Base-by-base conservation (phyloP, 2,113 vertebrate genomes). In the Oryzias melastigma region DNA sequence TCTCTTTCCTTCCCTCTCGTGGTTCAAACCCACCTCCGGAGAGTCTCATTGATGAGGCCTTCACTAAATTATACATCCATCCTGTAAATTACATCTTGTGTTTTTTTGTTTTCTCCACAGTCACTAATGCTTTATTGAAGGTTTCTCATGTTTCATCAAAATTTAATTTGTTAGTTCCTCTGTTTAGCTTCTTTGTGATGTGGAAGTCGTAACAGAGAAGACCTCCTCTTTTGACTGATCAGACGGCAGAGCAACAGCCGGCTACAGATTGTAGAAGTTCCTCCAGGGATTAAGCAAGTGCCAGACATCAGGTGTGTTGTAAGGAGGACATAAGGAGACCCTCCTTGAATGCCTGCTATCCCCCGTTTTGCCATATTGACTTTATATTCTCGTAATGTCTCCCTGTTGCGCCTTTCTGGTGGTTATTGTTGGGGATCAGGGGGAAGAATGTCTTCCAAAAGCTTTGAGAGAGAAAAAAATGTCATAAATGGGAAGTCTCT, bases 11-110 rank as follows among this genome's bases (percentile, higher is more conserved):
- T 14, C 65, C 24, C 22, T 22, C 22, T 27, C 22, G 1, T 20
- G 47, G 41, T 22, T 35, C 29, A 35, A 35, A 35, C 35, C 67
- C 53, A 22, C 35, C 57, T 43, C 55, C 68, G 52, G 52, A 58
- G 62, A 47, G 44, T 56, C 41, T 58, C 77, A 65, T 43, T 52
- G 58, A 77, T 53, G 54, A 60, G 69, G 56, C 65, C 60, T 22
- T 58, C 62, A 52, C 27, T 87, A 65, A 84, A 86, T 84, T 72
- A 83, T 84, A 65, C 63, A 76, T 74, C 49, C 42, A 57, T 73
- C 35, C 62, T 58, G 44, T 74, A 64, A 68, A 57, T 58, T 58
- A 60, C 55, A 53, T 65, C 71, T 73, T 65, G 1, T 63, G 46
- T 67, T 53, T 58, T 68, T 82, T 78, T 60, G 66, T 83, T 78